A percentile compares a stretch with the other conserved stretches of the same genome.
phyloP scores from a whole-genome alignment of 2,888 invertebrate species.

The Hyposoter didymator region DNA sequence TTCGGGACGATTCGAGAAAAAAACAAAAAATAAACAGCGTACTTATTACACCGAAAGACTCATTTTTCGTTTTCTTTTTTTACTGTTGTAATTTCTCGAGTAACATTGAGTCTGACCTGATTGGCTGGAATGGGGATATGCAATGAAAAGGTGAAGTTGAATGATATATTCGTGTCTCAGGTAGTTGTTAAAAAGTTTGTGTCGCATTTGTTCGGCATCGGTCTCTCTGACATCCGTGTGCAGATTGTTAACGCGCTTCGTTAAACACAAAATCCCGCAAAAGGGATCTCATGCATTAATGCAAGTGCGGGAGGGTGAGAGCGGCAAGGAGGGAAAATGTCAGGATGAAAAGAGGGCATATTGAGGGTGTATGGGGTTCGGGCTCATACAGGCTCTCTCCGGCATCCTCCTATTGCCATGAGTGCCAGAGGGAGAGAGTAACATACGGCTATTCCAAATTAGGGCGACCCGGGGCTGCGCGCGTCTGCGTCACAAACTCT shows the following conservation, averaged over 20 bases:
- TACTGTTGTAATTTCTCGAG: too few relatives aligned
- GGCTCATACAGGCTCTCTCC: not conserved
- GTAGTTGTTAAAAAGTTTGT: not conserved
- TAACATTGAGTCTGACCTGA: not conserved
- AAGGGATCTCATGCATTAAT: slow-evolving; percentile 24
- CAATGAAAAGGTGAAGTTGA: not conserved
- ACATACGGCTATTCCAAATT: slow-evolving; percentile 70
- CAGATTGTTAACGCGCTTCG: slow-evolving; percentile 71
- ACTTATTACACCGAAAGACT: slow-evolving; percentile 16
- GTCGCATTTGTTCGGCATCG: slow-evolving; percentile 2
- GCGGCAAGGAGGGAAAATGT: slow-evolving; percentile 20
- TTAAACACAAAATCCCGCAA: slow-evolving; percentile 67
- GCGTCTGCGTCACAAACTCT: slow-evolving; percentile 63
- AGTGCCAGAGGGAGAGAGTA: slow-evolving; percentile 25
- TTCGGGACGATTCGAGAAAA: slow-evolving; percentile 9
- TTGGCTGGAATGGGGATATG: not conserved
- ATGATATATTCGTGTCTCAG: not conserved
- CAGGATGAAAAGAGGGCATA: slow-evolving; percentile 41
- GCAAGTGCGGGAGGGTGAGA: slow-evolving; percentile 1
- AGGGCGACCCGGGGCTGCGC: slow-evolving; percentile 72
- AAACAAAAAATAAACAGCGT: slow-evolving; percentile 11
- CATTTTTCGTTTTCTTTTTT: not conserved
- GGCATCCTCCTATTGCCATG: slow-evolving; percentile 14
- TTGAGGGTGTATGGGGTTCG: slow-evolving; percentile 39
- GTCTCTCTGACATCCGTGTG: slow-evolving; percentile 58